Base-by-base conservation (phyloP, 2,797 vertebrate species). In the Ataeniobius toweri region DNA sequence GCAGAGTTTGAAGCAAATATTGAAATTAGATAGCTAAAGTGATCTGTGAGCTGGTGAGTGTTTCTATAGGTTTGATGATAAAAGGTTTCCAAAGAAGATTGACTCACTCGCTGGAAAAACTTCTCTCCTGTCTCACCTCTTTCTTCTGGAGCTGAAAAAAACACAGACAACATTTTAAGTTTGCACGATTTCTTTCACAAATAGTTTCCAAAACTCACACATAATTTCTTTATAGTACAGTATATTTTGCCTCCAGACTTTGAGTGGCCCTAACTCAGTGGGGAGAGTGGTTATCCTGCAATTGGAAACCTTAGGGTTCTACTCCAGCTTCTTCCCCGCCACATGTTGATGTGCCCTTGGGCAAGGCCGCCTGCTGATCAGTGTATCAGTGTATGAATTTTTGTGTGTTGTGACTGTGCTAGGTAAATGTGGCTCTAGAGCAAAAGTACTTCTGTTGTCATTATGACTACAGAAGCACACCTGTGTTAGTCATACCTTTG, bases 21-120 rank as follows among this genome's bases (percentile, higher is more conserved):
- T 75, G 39, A 69, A 87, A 53, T 46, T 63, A 20, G 78, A 81
- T 24, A 74, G 55, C 75, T 63, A 73, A 20, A 22, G 73, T 81
- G 70, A 86, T 80, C 73, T 85, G 68, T 76, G 63, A 71, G 77
- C 63, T 50, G 48, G 41, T 44, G 67, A n/a, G 63, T 76, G 76
- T 4, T n/a, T 67, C 18, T 69, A 74, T 44, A 51, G 28, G 24
- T 55, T 72, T 5, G 14, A 68, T 18, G 76, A 77, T 76, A 53
- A 79, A 73, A 59, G 61, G n/a, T 71, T 75, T 88, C 26, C 9
- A 7, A 8, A 51, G n/a, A 24, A 71, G 13, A 12, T 77, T 53
- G 44, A 90, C 94, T 95, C 88, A 96, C 96, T 82, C 92, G 93
- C 72, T 95, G 88, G 85, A 96, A 96, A 88, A 96, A 96, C 84